These are phyloP conservation scores for Zaprionus gabonicus DNA, from an alignment of 1,140 invertebrate species.

Conservation along the genomic window DNA sequence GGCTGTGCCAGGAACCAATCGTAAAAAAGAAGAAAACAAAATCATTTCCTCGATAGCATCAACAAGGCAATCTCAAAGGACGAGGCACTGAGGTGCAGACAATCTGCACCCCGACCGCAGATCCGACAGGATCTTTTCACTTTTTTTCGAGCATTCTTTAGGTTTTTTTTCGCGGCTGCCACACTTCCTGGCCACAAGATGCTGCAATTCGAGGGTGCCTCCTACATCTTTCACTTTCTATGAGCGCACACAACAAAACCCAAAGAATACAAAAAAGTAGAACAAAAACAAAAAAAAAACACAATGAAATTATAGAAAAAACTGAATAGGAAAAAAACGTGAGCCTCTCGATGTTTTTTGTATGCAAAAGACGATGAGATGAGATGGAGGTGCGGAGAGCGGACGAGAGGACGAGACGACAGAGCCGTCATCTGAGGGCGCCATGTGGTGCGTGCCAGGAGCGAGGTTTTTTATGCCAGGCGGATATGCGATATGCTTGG, in stretches of 20 bases:
- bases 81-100: conserved; percentile 42
- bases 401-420: background rate
- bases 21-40: conserved; percentile 36
- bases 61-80: conserved; percentile 37
- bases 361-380: conserved; percentile 72
- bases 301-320: conserved; percentile 78
- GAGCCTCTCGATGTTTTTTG: conserved; percentile 66
- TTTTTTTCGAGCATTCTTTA: conserved; percentile 58
- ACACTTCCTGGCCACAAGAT: conserved; percentile 74
- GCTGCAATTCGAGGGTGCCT: conserved; percentile 77
- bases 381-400: conserved; percentile 8
- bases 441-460: conserved; percentile 77
- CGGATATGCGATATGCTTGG: conserved; percentile 79
- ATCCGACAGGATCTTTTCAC: conserved; percentile 73
- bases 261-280: conserved; percentile 22
- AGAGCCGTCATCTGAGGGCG: conserved; percentile 50
- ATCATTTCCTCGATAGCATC: conserved; percentile 73
- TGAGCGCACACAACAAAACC: conserved; percentile 37
- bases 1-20: conserved; percentile 15
- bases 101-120: conserved; percentile 77
- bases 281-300: conserved; percentile 47
- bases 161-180: conserved; percentile 67
- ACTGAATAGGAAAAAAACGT: conserved; percentile 51
- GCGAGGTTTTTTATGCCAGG: conserved; percentile 71
- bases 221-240: conserved; percentile 76